A percentile compares a stretch with the other conserved stretches of the same genome.
Conservation (phyloP, 2,888 invertebrate species). For the Drosophila ochracea region DNA sequence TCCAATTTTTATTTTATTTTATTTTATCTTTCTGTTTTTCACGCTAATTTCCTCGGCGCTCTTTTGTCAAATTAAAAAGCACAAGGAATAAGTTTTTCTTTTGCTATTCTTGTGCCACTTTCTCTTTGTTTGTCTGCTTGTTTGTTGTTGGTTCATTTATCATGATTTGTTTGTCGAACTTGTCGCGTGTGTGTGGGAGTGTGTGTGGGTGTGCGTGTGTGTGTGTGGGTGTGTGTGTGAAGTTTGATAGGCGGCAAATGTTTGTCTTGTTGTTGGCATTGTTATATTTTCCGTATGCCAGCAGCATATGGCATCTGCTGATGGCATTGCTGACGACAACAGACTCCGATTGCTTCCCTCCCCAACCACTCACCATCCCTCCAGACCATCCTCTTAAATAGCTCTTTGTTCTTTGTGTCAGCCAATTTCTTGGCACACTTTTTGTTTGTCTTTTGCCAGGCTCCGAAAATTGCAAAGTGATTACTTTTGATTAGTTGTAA, state of each 20-base stretch:
- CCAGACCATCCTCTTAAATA: constrained; percentile 16
- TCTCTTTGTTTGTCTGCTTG: constrained; percentile 66
- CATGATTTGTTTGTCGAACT: constrained; percentile 82
- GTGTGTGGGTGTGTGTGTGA: constrained; percentile 30
- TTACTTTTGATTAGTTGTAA: constrained; percentile 81
- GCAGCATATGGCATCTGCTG: constrained; percentile 77
- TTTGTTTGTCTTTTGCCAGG: constrained; percentile 74
- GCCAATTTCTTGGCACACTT: constrained; percentile 66
- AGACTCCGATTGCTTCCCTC: constrained; percentile 3
- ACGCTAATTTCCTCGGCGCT: constrained; percentile 73
- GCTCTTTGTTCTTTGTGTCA: constrained; percentile 66
- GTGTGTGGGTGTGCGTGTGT: constrained; percentile 13
- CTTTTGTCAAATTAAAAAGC: constrained; percentile 80
- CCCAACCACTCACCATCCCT: background rate
- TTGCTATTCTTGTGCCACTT: constrained; percentile 38
- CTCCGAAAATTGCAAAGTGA: constrained; percentile 78
- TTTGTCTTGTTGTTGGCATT: constrained; percentile 63
- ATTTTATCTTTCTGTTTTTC: constrained; percentile 20
- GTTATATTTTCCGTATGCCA: constrained; percentile 61
- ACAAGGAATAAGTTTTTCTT: constrained; percentile 60
- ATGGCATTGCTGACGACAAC: constrained; percentile 44
- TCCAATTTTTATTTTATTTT: background rate
- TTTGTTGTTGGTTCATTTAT: constrained; percentile 80
- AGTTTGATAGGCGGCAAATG: constrained; percentile 78
- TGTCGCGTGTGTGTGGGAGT: constrained; percentile 33